Conservation (phyloP, 1,140 invertebrate genomes). For the Eupeodes corollae region DNA sequence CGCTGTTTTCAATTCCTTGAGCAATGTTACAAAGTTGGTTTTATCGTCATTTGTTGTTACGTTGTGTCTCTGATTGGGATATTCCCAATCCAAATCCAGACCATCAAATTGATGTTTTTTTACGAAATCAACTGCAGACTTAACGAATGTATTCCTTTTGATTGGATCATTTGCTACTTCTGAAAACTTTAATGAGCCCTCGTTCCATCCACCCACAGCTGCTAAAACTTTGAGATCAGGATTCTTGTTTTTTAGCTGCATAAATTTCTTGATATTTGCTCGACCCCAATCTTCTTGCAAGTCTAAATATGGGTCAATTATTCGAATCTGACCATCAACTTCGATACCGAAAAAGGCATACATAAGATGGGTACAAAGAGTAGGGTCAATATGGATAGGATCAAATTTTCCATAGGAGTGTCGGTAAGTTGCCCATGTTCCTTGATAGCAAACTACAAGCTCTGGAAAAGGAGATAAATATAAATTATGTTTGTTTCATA, state of each 20-base stretch:
- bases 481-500: slow-evolving; percentile 2
- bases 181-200: slow-evolving; percentile 57
- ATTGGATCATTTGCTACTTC: slow-evolving; percentile 40
- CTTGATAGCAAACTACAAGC: slow-evolving; percentile 56
- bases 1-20: slow-evolving; percentile 46
- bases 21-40: slow-evolving; percentile 40
- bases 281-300: slow-evolving; percentile 38
- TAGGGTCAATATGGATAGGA: slow-evolving; percentile 53
- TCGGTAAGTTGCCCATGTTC: slow-evolving; percentile 62
- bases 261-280: slow-evolving; percentile 43
- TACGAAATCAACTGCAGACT: slow-evolving; percentile 47
- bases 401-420: slow-evolving; percentile 50
- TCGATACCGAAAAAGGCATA: slow-evolving; percentile 58
- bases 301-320: slow-evolving; percentile 55
- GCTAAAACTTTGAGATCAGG: slow-evolving; percentile 54
- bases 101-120: slow-evolving; percentile 63
- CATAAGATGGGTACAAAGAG: slow-evolving; percentile 60
- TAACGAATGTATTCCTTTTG: slow-evolving; percentile 47
- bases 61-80: slow-evolving; percentile 53
- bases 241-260: slow-evolving; percentile 49
- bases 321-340: slow-evolving; percentile 38
- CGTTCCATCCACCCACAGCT: slow-evolving; percentile 68
- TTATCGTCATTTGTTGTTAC: slow-evolving; percentile 39
- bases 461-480: slow-evolving; percentile 31
- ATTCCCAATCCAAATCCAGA: slow-evolving; percentile 74